Evolutionary conservation across 2,797 vertebrate species (phyloP).

Genomic region (Tarsius wallacei): DNA sequence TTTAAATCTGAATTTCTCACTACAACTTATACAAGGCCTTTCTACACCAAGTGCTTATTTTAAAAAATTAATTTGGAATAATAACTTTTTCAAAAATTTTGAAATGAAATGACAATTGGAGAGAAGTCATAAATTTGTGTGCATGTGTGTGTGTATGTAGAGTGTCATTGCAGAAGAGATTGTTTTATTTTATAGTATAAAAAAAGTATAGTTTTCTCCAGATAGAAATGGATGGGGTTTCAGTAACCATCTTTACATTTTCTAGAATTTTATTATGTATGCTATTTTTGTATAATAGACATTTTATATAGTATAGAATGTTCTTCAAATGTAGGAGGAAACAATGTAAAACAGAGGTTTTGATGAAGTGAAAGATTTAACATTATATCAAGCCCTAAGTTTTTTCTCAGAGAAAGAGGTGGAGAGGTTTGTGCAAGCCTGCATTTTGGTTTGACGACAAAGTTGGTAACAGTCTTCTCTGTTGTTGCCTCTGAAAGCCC

Average conservation of each 20-base stretch:
- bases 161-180: background rate
- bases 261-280: conserved; percentile 1
- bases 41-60: background rate
- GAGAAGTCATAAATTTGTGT: background rate
- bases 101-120: background rate
- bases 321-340: background rate
- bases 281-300: background rate
- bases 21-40: background rate
- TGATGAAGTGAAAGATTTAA: background rate
- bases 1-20: conserved; percentile 25
- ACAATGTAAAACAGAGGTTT: background rate
- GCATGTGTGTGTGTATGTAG: background rate
- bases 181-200: conserved; percentile 24
- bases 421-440: background rate
- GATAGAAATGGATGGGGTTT: background rate
- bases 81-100: background rate
- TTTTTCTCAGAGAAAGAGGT: background rate
- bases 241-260: background rate
- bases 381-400: background rate
- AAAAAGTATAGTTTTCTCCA: background rate
- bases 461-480: background rate
- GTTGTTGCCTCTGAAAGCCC: background rate
- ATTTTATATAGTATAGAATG: background rate
- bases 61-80: conserved; percentile 14
- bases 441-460: background rate